These are phyloP conservation scores for Tenebrio molitor DNA, from an alignment of 1,140 invertebrate genomes.

Conservation along the genomic window DNA sequence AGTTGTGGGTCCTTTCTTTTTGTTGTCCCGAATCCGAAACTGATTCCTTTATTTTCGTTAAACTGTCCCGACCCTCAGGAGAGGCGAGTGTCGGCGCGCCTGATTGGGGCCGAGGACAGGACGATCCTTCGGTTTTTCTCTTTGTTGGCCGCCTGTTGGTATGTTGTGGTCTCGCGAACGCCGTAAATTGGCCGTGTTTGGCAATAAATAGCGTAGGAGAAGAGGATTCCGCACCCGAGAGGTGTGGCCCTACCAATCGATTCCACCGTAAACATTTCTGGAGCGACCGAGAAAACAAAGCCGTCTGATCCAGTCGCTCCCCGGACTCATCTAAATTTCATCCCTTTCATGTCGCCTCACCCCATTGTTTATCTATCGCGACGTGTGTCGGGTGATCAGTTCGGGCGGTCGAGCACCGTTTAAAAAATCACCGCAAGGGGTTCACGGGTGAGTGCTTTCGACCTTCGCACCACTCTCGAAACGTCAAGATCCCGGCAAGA, in stretches of 20 bases:
- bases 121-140: not conserved
- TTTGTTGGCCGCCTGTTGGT: not conserved
- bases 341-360: not conserved
- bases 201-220: slow-evolving; percentile 41
- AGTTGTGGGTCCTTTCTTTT: not conserved
- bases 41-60: not conserved
- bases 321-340: slow-evolving; percentile 10
- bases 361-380: not conserved
- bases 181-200: slow-evolving; percentile 38
- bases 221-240: slow-evolving; percentile 37
- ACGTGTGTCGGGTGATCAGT: too few relatives aligned
- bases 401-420: not conserved
- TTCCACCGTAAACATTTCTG: slow-evolving; percentile 43
- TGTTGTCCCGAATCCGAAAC: not conserved
- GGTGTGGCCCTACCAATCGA: slow-evolving; percentile 43
- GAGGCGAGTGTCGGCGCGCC: too few relatives aligned
- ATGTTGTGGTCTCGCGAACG: not conserved
- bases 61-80: not conserved
- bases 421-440: too few relatives aligned
- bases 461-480: not conserved
- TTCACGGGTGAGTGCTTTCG: not conserved
- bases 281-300: slow-evolving; percentile 41
- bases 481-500: too few relatives aligned
- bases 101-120: not conserved
- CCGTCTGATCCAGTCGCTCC: slow-evolving; percentile 17